These are phyloP conservation scores for Stratiolaelaps scimitus DNA, from an alignment of 1,140 invertebrate genomes.

Conservation along the genomic window DNA sequence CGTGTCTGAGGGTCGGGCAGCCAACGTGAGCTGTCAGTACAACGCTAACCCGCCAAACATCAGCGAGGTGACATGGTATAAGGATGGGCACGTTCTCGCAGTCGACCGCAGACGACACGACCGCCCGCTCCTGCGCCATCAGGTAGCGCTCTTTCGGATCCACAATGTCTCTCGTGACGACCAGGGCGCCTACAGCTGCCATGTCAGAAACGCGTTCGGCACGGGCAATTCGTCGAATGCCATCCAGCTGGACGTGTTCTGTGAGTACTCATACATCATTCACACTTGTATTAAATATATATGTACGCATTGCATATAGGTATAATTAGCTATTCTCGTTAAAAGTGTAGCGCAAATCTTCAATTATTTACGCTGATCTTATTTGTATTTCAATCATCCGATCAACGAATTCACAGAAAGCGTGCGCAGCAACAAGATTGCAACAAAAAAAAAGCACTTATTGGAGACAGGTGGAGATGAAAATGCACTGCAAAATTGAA, in stretches of 20 bases:
- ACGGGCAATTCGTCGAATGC: conserved; percentile 35
- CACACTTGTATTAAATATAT: background rate
- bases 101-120: conserved; percentile 32
- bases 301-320: too few species aligned
- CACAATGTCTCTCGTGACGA: conserved; percentile 38
- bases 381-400: too few species aligned
- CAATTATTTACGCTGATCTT: too few species aligned
- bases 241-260: conserved; percentile 35
- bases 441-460: too few species aligned
- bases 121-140: conserved; percentile 28
- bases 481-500: too few species aligned
- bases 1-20: conserved; percentile 34
- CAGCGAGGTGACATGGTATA: conserved; percentile 37
- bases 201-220: conserved; percentile 38
- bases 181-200: conserved; percentile 36
- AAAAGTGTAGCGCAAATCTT: too few species aligned
- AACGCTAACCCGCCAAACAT: conserved; percentile 38
- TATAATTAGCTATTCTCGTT: too few species aligned
- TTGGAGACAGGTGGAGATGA: too few species aligned
- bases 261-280: conserved; percentile 33
- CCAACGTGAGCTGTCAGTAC: conserved; percentile 36
- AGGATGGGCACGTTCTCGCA: conserved; percentile 32
- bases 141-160: conserved; percentile 31
- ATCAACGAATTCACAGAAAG: too few species aligned
- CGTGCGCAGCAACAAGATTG: too few species aligned